These are phyloP conservation scores for Drosophila santomea DNA, from an alignment of 1,140 invertebrate genomes.

Conservation along the genomic window DNA sequence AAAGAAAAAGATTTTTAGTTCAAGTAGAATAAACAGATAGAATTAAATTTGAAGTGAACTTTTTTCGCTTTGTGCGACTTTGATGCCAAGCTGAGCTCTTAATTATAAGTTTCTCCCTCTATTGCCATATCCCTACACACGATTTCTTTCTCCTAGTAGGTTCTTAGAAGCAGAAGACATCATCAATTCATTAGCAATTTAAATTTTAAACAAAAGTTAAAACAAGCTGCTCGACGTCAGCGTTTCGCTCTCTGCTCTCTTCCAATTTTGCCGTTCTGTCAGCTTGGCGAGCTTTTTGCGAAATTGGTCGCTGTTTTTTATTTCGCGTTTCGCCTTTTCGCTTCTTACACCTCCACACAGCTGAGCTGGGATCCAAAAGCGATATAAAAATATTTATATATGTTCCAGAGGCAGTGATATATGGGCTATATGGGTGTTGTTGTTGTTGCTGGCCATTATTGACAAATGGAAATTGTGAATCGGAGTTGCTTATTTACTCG, in stretches of 20 bases:
- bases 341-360: constrained; percentile 65
- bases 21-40: no score
- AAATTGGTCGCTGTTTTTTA: constrained; percentile 50
- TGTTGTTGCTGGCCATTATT: constrained; percentile 53
- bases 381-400: constrained; percentile 40
- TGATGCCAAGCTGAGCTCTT: constrained; percentile 35
- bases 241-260: constrained; percentile 28
- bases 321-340: constrained; percentile 1
- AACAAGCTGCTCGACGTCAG: constrained; percentile 48
- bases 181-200: constrained; percentile 70
- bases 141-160: background rate
- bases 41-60: background rate
- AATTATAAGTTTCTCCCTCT: constrained; percentile 36
- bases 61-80: constrained; percentile 11
- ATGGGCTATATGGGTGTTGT: constrained; percentile 31
- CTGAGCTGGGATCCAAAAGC: constrained; percentile 30
- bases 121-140: background rate
- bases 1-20: background rate
- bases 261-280: constrained; percentile 30
- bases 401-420: constrained; percentile 34
- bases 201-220: constrained; percentile 57
- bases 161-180: constrained; percentile 42
- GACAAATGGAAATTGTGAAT: constrained; percentile 41
- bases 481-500: background rate
- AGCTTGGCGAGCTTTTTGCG: constrained; percentile 58